A percentile compares a stretch with the other conserved stretches of the same genome.
These are phyloP conservation scores for Passer domesticus DNA, from an alignment of 2,113 vertebrate genomes.

Conservation along the genomic window DNA sequence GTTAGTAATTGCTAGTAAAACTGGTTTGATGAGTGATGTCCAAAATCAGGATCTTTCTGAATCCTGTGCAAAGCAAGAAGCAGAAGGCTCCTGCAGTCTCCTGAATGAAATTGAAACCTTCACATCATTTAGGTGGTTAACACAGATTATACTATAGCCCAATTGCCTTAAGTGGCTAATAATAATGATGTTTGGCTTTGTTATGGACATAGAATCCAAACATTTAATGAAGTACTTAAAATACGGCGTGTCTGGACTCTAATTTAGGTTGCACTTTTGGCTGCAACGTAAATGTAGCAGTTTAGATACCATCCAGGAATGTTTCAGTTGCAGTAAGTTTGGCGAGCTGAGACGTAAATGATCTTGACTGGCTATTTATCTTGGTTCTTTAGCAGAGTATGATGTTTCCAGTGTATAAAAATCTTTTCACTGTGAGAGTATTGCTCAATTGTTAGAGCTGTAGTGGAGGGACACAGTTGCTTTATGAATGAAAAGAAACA, in stretches of 20 bases:
- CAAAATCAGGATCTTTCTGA: neutral
- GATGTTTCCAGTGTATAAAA: neutral
- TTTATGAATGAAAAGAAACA: slow-evolving; percentile 15
- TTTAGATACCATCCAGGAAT: neutral
- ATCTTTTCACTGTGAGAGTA: neutral
- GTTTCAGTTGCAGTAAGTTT: neutral
- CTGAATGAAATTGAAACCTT: neutral
- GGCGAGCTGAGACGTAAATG: neutral
- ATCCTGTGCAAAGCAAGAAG: neutral
- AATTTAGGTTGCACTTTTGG: neutral
- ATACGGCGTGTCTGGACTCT: neutral
- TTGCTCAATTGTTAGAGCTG: neutral
- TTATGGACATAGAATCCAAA: neutral
- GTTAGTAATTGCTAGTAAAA: neutral
- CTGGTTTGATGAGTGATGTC: neutral
- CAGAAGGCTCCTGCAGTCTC: neutral
- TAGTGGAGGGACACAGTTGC: neutral
- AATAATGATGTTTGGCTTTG: neutral
- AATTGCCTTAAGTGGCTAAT: neutral
- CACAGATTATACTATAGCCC: neutral
- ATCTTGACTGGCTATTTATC: neutral
- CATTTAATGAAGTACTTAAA: neutral
- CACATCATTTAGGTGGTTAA: neutral
- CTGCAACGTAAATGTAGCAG: neutral
- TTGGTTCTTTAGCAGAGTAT: neutral